Evolutionary conservation across 2,113 vertebrate genomes (phyloP), one percentile per base, ranked within the genome.

Genomic region (Eurypyga helias): DNA sequence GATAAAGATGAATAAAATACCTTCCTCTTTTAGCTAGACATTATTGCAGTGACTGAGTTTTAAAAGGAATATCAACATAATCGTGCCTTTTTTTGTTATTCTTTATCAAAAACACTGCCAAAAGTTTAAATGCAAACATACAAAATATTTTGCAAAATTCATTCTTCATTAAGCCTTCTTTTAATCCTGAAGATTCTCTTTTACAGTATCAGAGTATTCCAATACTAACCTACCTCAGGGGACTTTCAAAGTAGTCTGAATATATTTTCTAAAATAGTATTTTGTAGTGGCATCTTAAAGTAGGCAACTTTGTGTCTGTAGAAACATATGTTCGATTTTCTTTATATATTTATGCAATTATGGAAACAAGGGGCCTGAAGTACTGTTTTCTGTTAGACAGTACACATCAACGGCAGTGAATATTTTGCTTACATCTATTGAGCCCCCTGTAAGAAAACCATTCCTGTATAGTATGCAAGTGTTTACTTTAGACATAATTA

Each of bases 391-490:
- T 87, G 97, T 92, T 93, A 95, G 88, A 97, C 97, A 98, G 96
- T 96, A 98, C 95, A 91, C 95, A 91, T 96, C 84, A 96, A 97
- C 94, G 97, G 97, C 97, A 98, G 98, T 97, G 81, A 97, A 85
- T 97, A 98, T 95, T 98, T 97, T 97, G 94, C 93, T 97, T 98
- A 97, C 96, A 96, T 89, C 96, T 98, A 96, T 92, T 64, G 66
- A 98, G 95, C 95, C 89, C 97, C 41, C 41, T 41, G 12, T 41
- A 41, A 41, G 41, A 95, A 97, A 98, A 97, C 92, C 89, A 97
- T 96, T 93, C 93, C 94, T 41, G 67, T 97, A 97, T 96, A 96
- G 97, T 98, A 98, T 96, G 96, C 94, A 98, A 98, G 97, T 97
- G 96, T 97, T 97, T 83, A 78, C 83, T 90, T 33, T 38, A 96